Evolutionary conservation across 2,113 vertebrate species (phyloP).

Genomic region (Cyprinus carpio): DNA sequence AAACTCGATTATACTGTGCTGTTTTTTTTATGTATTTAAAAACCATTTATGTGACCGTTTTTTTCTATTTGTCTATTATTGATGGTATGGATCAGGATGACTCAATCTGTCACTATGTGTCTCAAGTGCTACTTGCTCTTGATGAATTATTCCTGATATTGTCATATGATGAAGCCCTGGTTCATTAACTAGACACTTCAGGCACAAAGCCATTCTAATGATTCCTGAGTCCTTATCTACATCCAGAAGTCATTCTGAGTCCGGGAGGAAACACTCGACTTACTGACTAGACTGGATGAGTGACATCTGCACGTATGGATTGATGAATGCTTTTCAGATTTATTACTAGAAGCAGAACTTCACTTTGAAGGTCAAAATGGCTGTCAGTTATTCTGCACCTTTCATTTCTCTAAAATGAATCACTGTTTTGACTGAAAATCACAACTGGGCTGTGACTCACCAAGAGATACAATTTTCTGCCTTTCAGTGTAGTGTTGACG

Average conservation of each 20-base stretch:
- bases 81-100: background rate
- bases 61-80: background rate
- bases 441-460: background rate
- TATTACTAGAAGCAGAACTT: background rate
- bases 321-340: background rate
- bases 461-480: background rate
- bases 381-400: background rate
- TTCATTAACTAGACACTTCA: slow-evolving; percentile 7
- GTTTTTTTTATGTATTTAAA: too few relatives aligned
- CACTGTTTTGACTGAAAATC: background rate
- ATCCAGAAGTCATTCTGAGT: background rate
- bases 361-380: background rate
- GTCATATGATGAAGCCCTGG: background rate
- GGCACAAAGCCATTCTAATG: background rate
- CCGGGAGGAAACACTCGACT: background rate
- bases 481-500: background rate
- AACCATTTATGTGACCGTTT: too few relatives aligned
- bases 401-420: background rate
- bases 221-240: slow-evolving; percentile 3
- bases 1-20: background rate
- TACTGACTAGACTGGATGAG: background rate
- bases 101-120: background rate
- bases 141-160: slow-evolving; percentile 15
- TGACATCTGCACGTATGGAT: background rate
- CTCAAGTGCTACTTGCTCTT: background rate